Base-by-base conservation (phyloP, 2,888 invertebrate genomes). In the Fabriciana adippe region DNA sequence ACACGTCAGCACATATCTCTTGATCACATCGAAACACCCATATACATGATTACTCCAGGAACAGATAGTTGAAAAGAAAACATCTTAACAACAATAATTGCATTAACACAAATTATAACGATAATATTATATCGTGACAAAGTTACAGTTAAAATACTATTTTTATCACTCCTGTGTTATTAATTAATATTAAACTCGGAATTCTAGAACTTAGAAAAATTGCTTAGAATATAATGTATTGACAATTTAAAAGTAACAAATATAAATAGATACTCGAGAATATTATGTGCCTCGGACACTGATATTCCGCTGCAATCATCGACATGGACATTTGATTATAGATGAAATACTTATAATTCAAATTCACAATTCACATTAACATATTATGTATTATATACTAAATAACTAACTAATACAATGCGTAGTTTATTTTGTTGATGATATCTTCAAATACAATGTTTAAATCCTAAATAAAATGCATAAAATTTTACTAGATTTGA, bases 21-120 rank as follows among this genome's bases (percentile, higher is more conserved):
- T 56, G 55, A 68, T 67, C 57, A 66, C 60, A 66, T 62, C 54
- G 57, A 51, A 62, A 69, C 67, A 60, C 65, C 53, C 51, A 56
- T 63, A 60, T 74, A 75, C 72, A 69, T 67, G 71, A 74, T 66
- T 68, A 75, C 67, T 77, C 71, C 77, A 78, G 78, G 78, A 78
- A 81, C 79, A 74, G 70, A 72, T 73, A 72, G 69, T 74, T 74
- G 77, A 73, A 77, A 78, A 79, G 68, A 65, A 78, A 74, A 73
- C 73, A 78, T 78, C 78, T 79, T 79, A 84, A 80, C 78, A 84
- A 84, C 78, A 80, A 79, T 78, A 79, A 78, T 75, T 75, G 78
- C 79, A 81, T 78, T 78, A 83, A 81, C 79, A 76, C 78, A 79
- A 79, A 75, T 73, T 77, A 73, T 77, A 80, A 81, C 80, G 79